Conservation (phyloP, 2,797 vertebrate species). For the Nannoperca obscura region DNA sequence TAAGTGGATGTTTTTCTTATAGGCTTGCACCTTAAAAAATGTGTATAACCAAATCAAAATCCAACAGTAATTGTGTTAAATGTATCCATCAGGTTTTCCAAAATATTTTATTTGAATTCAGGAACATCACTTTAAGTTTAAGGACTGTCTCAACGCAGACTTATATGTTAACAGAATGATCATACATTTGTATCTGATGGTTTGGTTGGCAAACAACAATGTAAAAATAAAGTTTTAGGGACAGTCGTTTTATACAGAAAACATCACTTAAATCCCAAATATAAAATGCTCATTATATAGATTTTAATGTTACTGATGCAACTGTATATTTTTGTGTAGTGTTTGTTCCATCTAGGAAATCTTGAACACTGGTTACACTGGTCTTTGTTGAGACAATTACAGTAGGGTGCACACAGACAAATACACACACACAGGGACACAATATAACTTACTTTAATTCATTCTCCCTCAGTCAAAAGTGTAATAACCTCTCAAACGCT, state of each 20-base stretch:
- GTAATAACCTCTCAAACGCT: constrained; percentile 55
- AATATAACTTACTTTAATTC: constrained; percentile 39
- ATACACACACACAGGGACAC: constrained; percentile 14
- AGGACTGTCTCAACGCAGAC: too few relatives aligned
- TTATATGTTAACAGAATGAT: too few relatives aligned
- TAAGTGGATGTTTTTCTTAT: constrained; percentile 13
- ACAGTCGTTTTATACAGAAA: neutral
- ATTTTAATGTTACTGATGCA: neutral
- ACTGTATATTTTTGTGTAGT: neutral
- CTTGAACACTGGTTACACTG: neutral
- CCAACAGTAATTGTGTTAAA: neutral
- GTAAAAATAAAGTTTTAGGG: neutral
- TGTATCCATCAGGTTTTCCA: neutral
- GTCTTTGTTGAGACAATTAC: neutral
- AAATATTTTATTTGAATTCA: too few relatives aligned
- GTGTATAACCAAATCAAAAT: neutral
- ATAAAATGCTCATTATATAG: neutral
- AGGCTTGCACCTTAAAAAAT: neutral
- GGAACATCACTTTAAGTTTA: too few relatives aligned
- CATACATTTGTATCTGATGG: neutral
- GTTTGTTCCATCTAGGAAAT: neutral
- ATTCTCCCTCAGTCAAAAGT: constrained; percentile 34
- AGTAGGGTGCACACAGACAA: neutral
- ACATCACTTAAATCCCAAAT: neutral
- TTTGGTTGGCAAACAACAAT: neutral